Evolutionary conservation across 2,888 invertebrate species (phyloP).

Genomic region (Oscheius sp.): DNA sequence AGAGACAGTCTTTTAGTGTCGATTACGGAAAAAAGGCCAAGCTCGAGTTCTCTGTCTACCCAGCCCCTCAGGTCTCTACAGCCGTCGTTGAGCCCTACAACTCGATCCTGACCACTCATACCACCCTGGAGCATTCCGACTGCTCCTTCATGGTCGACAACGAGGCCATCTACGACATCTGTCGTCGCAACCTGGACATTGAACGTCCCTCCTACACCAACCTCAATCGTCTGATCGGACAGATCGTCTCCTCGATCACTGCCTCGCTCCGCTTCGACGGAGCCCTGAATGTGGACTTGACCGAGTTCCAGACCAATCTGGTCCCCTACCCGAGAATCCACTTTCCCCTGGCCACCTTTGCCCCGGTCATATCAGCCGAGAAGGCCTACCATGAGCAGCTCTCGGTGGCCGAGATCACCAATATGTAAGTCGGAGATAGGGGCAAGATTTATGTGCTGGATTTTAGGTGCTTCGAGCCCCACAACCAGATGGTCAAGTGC

Average conservation of each 20-base stretch:
- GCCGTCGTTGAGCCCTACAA: slow-evolving; percentile 97
- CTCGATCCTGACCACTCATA: slow-evolving; percentile 94
- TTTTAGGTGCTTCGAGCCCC: slow-evolving; percentile 81
- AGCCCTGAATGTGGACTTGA: slow-evolving; percentile 88
- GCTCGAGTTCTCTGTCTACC: slow-evolving; percentile 88
- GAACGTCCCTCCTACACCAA: slow-evolving; percentile 85
- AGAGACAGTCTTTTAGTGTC: slow-evolving; percentile 76
- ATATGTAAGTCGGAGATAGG: slow-evolving; percentile 77
- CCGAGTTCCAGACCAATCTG: slow-evolving; percentile 80
- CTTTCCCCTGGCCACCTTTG: slow-evolving; percentile 82
- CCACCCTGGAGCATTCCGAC: slow-evolving; percentile 89
- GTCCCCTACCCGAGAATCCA: slow-evolving; percentile 92
- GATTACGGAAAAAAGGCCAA: slow-evolving; percentile 78
- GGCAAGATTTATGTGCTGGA: background rate
- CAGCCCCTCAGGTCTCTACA: slow-evolving; percentile 88
- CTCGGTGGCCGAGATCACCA: slow-evolving; percentile 83
- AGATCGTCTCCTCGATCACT: slow-evolving; percentile 81
- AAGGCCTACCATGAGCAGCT: slow-evolving; percentile 73
- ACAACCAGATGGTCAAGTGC: slow-evolving; percentile 80
- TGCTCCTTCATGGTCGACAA: slow-evolving; percentile 88
- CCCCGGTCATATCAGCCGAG: slow-evolving; percentile 73
- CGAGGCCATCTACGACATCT: slow-evolving; percentile 86
- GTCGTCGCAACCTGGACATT: slow-evolving; percentile 77
- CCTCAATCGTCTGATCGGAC: slow-evolving; percentile 87
- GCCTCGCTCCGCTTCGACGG: slow-evolving; percentile 91